Evolutionary conservation across 1,140 invertebrate species (phyloP), one percentile per base, ranked within the genome.

Genomic region (Meloidogyne chitwoodi): DNA sequence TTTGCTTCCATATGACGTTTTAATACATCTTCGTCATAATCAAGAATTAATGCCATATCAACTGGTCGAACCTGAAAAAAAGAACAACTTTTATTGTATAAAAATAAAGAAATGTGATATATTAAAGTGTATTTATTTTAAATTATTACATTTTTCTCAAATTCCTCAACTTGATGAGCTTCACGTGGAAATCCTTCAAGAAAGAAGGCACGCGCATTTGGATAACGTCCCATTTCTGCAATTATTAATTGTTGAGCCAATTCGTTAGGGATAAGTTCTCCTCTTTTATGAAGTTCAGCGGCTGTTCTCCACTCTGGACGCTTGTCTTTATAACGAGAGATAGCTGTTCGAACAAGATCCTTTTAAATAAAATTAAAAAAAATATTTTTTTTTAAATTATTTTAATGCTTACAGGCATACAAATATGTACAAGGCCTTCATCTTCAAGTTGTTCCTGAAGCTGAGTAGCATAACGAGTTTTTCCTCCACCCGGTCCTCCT

Each of bases 81-180:
- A 41, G 61, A 2, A 65, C 26, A 24, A 24, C 16, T 38, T 38
- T 38, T 38, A 38, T 38, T 38, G 4, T 3, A 3, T 31, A 38
- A 38, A 38, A 8, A 38, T 2, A 31, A 31, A 31, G n/a, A n/a
- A n/a, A n/a, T n/a, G n/a, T n/a, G n/a, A 31, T 31, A 31, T 31
- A 31, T 31, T 31, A 31, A 31, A 31, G 6, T 31, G 29, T 31
- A n/a, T 14, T 16, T 79, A 19, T 24, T 29, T 6, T 73, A 74
- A 74, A 29, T 31, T 31, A 31, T 31, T 56, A 86, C 84, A 68
- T 86, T 81, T 74, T 74, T 62, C 38, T 86, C 86, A 75, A 86
- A 86, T 65, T 86, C 85, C 44, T 87, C 85, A 2, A 86, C 85
- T 79, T 86, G 85, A 63, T 83, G 66, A n/a, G 85, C 85, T 72